phyloP scores from a whole-genome alignment of 1,140 invertebrate genomes.

The Platorchestia sp. region DNA sequence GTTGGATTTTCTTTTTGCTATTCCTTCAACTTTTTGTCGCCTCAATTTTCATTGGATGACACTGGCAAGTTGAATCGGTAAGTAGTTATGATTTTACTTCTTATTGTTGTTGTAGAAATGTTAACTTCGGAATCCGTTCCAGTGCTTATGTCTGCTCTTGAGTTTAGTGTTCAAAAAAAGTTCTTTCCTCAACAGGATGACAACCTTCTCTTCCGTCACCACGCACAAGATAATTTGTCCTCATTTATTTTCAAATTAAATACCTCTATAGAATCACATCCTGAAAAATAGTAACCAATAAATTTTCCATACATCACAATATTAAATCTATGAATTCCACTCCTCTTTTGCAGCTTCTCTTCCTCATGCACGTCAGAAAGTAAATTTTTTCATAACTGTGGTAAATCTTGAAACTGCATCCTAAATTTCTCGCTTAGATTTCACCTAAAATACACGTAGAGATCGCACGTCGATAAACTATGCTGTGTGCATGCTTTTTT shows the following conservation, averaged over 20 bases:
- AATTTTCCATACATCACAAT: no score
- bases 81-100: neutral
- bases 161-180: neutral
- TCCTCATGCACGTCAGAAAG: neutral
- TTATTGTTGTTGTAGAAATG: neutral
- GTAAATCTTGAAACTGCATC: neutral
- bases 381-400: neutral
- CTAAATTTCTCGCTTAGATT: neutral
- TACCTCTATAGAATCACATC: neutral
- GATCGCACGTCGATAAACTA: neutral
- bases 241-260: neutral
- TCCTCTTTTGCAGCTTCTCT: neutral
- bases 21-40: neutral
- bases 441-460: neutral
- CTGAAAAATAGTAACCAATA: neutral
- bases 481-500: neutral
- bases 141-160: neutral
- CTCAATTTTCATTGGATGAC: neutral
- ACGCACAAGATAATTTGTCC: neutral
- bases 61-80: neutral
- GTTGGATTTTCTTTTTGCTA: neutral
- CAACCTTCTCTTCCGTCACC: neutral
- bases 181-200: neutral
- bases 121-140: neutral
- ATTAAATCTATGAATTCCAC: neutral